These are phyloP conservation scores for Antheraea mylitta DNA, from an alignment of 1,140 invertebrate species.

Conservation along the genomic window DNA sequence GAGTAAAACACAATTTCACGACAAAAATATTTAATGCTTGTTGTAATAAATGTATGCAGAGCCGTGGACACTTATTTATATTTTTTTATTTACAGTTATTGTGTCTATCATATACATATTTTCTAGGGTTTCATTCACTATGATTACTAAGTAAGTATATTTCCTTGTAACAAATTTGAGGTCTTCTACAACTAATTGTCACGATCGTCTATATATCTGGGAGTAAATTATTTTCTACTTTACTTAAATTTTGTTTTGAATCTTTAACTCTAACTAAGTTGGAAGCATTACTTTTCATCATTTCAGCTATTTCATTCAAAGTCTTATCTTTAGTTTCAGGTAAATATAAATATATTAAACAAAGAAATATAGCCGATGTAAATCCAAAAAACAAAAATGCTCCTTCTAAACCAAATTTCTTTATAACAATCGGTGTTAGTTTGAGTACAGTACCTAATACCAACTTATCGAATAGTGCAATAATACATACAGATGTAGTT, in stretches of 20 bases:
- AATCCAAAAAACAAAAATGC: conserved; percentile 24
- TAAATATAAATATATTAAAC: conserved; percentile 21
- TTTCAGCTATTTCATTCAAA: neutral
- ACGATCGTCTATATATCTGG: no score
- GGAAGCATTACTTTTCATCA: neutral
- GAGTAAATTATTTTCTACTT: no score
- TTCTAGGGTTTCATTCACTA: no score
- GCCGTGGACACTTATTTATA: no score
- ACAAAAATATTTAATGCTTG: no score
- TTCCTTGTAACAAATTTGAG: no score
- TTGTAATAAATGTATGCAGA: no score
- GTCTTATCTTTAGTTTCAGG: conserved; percentile 33
- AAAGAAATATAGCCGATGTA: conserved; percentile 14
- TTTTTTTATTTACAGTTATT: no score
- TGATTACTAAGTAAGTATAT: no score
- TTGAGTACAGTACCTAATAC: conserved; percentile 17
- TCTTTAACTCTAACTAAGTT: neutral
- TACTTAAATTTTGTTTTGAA: neutral
- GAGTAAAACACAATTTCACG: no score
- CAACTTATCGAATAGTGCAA: conserved; percentile 16
- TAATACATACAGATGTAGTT: conserved; percentile 13
- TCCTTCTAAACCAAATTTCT: conserved; percentile 12
- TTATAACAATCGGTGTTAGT: conserved; percentile 23
- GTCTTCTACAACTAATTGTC: no score
- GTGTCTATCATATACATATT: no score